Percentiles rank a stretch among this genome's conserved stretches.
These are phyloP conservation scores for Prosopocoilus inquinatus DNA, from an alignment of 2,888 invertebrate species.

Conservation along the genomic window DNA sequence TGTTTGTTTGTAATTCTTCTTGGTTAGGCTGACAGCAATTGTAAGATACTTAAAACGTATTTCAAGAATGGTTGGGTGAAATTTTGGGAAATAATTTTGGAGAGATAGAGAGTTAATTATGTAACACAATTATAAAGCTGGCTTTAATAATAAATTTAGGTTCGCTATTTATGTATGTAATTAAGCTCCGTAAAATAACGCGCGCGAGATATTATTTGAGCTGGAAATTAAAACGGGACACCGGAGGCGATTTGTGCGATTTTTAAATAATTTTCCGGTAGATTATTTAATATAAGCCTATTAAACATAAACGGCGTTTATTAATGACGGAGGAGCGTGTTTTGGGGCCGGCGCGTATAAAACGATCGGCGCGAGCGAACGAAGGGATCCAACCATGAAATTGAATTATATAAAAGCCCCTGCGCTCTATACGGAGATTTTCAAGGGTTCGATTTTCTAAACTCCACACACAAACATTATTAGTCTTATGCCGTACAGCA, in stretches of 20 bases:
- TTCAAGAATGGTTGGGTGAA: no score
- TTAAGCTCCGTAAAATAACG: no score
- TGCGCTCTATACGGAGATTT: constrained; percentile 26
- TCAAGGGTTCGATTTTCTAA: constrained; percentile 27
- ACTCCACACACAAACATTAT: constrained; percentile 20
- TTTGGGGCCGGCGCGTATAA: constrained; percentile 34
- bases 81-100: no score
- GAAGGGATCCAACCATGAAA: constrained; percentile 52
- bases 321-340: constrained; percentile 37
- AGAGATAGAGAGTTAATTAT: no score
- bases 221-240: background rate
- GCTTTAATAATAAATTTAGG: no score
- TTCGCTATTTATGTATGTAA: no score
- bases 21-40: no score
- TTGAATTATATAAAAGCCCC: constrained; percentile 52
- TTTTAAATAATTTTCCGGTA: constrained; percentile 47
- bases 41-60: no score
- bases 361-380: constrained; percentile 38
- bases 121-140: no score
- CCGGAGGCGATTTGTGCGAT: constrained; percentile 3
- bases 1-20: no score
- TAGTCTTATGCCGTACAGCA: no score
- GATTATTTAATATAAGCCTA: constrained; percentile 48
- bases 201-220: no score
- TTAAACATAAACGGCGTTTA: constrained; percentile 43